Evolutionary conservation across 2,888 invertebrate genomes (phyloP), one percentile per base, ranked within the genome.

Genomic region (Parnassius mnemosyne): DNA sequence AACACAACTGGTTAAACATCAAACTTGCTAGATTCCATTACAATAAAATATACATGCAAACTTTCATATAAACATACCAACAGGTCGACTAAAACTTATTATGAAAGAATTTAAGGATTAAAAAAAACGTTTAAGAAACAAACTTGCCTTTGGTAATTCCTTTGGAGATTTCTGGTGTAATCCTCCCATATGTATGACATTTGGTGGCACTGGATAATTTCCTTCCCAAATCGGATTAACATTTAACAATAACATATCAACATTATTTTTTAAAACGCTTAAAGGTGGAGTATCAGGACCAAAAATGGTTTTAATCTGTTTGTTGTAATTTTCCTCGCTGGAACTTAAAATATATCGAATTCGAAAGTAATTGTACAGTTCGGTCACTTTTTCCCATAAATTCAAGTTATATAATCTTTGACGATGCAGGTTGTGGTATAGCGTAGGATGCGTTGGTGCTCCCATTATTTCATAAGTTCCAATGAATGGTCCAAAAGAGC

Each of bases 171-270:
- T 76, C 13, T 81, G 72, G 63, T 88, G 88, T 13, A 84, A 65
- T 12, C 86, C 86, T 44, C 89, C 86, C 64, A 88, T 77, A 57
- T 77, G 80, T 1, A 89, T 61, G 3, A 85, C 69, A 55, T 72
- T 73, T 0, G 89, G 84, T 7, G 87, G 79, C 2, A 84, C 70
- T 0, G 91, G 89, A 42, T 84, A 70, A 43, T 79, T 75, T 0
- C 69, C 71, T 41, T 77, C 78, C 69, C 81, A 81, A 10, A 83
- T 62, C 1, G 83, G 81, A 70, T 89, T 78, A 2, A 76, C 72
- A 68, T 91, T 92, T 0, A 87, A 50, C 53, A 92, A 81, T 20
- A 87, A 62, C 76, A 90, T 68, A 56, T 83, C 79, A 0, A 84
- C 69, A 51, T 77, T 77, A 42, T 76, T 66, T 2, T 58, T 60